phyloP scores from a whole-genome alignment of 2,797 vertebrate species.

The Catharus ustulatus region DNA sequence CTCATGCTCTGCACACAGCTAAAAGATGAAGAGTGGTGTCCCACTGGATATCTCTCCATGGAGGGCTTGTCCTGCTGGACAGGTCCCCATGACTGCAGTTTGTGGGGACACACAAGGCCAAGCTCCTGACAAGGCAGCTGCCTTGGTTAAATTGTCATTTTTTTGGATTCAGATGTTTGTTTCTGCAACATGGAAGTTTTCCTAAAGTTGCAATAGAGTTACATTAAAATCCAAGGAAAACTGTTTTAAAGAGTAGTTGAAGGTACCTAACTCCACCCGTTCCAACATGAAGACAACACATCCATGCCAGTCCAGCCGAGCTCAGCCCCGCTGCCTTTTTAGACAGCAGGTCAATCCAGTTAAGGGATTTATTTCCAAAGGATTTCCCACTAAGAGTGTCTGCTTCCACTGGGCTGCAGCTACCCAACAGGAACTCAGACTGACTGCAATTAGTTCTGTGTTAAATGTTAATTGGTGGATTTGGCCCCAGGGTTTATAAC shows the following conservation, averaged over 20 bases:
- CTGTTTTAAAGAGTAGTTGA: not conserved
- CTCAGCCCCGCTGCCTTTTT: not conserved
- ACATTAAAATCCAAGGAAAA: not conserved
- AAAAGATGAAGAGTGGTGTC: rapidly evolving
- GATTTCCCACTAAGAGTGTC: too few relatives aligned
- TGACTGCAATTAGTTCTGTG: not conserved
- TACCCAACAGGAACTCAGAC: not conserved
- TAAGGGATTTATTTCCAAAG: not conserved
- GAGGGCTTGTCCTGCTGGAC: not conserved
- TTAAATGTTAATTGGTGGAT: not conserved
- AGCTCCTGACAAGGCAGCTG: not conserved
- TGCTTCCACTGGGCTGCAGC: not conserved
- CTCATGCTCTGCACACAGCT: not conserved
- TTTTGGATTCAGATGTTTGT: not conserved
- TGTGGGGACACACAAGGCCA: not conserved
- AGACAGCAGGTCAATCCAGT: not conserved
- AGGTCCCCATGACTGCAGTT: not conserved
- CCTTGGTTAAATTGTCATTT: not conserved
- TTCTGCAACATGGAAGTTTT: not conserved
- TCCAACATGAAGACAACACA: rapidly evolving
- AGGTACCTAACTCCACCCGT: not conserved
- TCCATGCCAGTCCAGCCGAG: not conserved
- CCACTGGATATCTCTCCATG: not conserved
- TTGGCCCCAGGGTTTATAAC: not conserved
- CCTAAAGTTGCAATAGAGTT: not conserved